These are phyloP conservation scores for Labeo rohita DNA, from an alignment of 2,113 vertebrate species.

Conservation along the genomic window DNA sequence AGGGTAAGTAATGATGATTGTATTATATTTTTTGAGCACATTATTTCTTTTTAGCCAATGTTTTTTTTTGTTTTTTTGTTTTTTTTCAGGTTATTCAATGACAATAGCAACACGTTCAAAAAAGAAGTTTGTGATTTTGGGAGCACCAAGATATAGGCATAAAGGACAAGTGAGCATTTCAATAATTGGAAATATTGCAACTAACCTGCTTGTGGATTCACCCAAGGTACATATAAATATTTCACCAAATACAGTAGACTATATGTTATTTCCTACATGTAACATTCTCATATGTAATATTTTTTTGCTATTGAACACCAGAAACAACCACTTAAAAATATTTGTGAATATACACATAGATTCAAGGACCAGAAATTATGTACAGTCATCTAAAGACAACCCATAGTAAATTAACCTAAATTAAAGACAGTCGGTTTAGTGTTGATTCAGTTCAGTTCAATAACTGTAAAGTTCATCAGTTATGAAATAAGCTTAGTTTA, in stretches of 20 bases:
- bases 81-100: constrained; percentile 75
- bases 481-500: not conserved
- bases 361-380: too few relatives aligned
- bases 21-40: not conserved
- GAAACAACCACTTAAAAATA: too few relatives aligned
- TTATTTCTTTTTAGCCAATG: not conserved
- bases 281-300: too few relatives aligned
- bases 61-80: too few relatives aligned
- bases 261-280: not conserved
- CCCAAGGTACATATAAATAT: constrained; percentile 28
- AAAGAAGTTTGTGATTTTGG: constrained; percentile 59
- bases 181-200: fast-evolving
- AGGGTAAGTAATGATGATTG: not conserved
- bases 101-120: not conserved
- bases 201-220: not conserved
- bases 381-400: too few relatives aligned
- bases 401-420: too few relatives aligned
- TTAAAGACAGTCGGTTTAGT: not conserved
- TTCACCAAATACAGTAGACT: not conserved
- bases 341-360: too few relatives aligned
- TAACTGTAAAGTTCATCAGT: not conserved
- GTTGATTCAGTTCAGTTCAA: not conserved
- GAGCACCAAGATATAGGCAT: constrained; percentile 72
- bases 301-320: too few relatives aligned
- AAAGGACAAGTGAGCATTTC: constrained; percentile 60